Conservation (phyloP, 1,140 invertebrate species). For the Leptopilina boulardi region DNA sequence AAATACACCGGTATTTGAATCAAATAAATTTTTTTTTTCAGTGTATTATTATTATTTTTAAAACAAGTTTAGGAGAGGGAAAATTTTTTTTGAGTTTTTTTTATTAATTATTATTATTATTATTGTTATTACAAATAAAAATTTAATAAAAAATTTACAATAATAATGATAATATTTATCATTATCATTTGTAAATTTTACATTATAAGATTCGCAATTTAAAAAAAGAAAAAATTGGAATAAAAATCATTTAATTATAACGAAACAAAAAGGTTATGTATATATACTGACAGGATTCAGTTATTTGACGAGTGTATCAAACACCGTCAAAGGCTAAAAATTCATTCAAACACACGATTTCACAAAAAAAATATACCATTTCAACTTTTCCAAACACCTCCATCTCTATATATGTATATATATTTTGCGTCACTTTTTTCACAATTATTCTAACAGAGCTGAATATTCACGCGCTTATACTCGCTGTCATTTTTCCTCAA, state of each 20-base stretch:
- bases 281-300: constrained; percentile 35
- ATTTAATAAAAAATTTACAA: too few relatives aligned
- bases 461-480: constrained; percentile 24
- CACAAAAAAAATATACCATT: neutral
- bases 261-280: constrained; percentile 36
- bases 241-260: constrained; percentile 39
- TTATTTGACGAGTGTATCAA: constrained; percentile 13
- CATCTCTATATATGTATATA: neutral
- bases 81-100: too few relatives aligned
- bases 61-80: too few relatives aligned
- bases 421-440: constrained; percentile 16
- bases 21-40: too few relatives aligned
- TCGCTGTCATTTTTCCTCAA: constrained; percentile 14
- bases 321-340: neutral
- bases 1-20: too few relatives aligned
- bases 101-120: too few relatives aligned
- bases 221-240: constrained; percentile 36
- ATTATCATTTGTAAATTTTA: too few relatives aligned
- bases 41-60: too few relatives aligned
- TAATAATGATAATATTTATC: too few relatives aligned
- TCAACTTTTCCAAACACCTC: constrained; percentile 13
- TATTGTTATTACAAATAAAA: too few relatives aligned
- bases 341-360: neutral
- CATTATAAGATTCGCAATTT: constrained; percentile 14
- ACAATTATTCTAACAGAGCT: constrained; percentile 21